A percentile compares a stretch with the other conserved stretches of the same genome.
These are phyloP conservation scores for Ptiloglossa arizonensis DNA, from an alignment of 1,140 invertebrate species.

Conservation along the genomic window DNA sequence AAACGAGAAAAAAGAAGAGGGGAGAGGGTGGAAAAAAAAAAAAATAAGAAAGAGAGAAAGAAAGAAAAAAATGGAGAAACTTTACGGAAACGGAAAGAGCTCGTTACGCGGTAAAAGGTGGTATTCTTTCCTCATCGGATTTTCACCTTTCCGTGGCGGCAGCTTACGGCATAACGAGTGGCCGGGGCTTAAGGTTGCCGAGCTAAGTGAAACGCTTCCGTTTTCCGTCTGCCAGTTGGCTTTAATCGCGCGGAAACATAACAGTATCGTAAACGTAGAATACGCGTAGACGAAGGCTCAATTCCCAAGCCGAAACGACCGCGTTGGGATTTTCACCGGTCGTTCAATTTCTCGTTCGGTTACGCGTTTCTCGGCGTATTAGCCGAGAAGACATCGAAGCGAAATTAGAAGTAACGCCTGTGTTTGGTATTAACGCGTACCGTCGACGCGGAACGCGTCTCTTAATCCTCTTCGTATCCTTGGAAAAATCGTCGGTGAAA, in stretches of 20 bases:
- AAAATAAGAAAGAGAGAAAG: neutral
- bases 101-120: neutral
- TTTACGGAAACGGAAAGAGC: too few species aligned
- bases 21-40: neutral
- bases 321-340: constrained; percentile 43
- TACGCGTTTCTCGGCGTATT: constrained; percentile 16
- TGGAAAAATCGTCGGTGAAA: neutral
- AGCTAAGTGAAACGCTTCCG: constrained; percentile 43
- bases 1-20: too few species aligned
- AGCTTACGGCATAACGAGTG: neutral
- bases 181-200: constrained; percentile 22
- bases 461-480: neutral
- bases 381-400: constrained; percentile 4
- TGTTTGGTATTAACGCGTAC: neutral
- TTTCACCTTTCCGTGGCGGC: constrained; percentile 10
- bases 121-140: constrained; percentile 23
- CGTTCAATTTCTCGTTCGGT: constrained; percentile 55
- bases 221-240: constrained; percentile 20
- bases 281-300: constrained; percentile 23
- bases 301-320: constrained; percentile 40
- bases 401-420: constrained; percentile 42
- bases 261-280: constrained; percentile 56
- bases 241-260: constrained; percentile 56
- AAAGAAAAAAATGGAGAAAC: too few species aligned
- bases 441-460: neutral